Conservation (phyloP, 1,140 invertebrate species). For the Dendrolimus kikuchii region DNA sequence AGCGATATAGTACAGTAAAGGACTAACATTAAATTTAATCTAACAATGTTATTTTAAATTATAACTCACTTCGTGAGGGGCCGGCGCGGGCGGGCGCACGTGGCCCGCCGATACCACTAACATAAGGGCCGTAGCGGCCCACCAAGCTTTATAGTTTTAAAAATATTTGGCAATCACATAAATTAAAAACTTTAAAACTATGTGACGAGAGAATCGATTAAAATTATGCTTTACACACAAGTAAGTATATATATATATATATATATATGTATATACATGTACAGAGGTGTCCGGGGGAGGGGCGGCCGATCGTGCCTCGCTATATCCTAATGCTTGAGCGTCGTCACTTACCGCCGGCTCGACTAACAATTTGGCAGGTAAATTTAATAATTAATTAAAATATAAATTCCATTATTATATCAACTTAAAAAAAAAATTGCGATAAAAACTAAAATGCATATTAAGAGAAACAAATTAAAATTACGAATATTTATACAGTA, state of each 20-base stretch:
- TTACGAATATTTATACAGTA: constrained; percentile 68
- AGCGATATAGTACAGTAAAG: constrained; percentile 71
- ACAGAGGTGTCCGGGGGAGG: constrained; percentile 39
- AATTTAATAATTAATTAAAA: constrained; percentile 57
- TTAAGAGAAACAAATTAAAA: constrained; percentile 59
- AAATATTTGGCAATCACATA: constrained; percentile 69
- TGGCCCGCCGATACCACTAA: constrained; percentile 25
- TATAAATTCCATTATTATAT: constrained; percentile 50
- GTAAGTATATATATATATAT: constrained; percentile 55
- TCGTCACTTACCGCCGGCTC: constrained; percentile 60
- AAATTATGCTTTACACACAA: constrained; percentile 68
- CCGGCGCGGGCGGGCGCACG: constrained; percentile 34
- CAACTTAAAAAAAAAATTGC: constrained; percentile 52
- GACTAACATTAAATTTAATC: constrained; percentile 73
- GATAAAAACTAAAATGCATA: constrained; percentile 67
- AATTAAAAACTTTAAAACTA: constrained; percentile 69
- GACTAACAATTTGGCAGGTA: constrained; percentile 65
- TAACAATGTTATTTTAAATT: constrained; percentile 71
- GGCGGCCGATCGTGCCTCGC: constrained; percentile 27
- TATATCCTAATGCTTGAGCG: constrained; percentile 67
- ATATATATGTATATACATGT: constrained; percentile 41
- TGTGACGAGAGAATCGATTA: constrained; percentile 65
- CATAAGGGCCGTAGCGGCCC: constrained; percentile 23
- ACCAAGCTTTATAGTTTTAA: constrained; percentile 59
- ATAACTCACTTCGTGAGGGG: constrained; percentile 59